Evolutionary conservation across 2,113 vertebrate species (phyloP), one percentile per base, ranked within the genome.

Genomic region (Rhombomys opimus): DNA sequence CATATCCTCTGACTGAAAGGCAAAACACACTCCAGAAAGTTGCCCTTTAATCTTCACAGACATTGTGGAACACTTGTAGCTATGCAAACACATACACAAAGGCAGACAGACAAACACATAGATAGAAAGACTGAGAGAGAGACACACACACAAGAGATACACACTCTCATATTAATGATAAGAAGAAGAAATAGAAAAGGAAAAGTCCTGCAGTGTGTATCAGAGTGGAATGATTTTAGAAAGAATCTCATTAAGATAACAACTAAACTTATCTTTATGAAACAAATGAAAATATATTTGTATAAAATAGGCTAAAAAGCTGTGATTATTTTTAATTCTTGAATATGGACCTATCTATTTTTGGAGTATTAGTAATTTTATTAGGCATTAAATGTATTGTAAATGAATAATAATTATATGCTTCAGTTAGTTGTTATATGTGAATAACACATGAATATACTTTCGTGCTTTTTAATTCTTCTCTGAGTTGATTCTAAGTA

Each of bases 371-470:
- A 93, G 97, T 87, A 91, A 13, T 78, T 77, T 73, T 92, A 46
- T 68, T 97, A 97, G 88, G 30, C 20, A 97, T 94, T 97, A 96
- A 97, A 88, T 76, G 41, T 17, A 93, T 68, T 96, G 46, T 90
- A 89, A 61, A 38, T 90, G 41, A 96, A 92, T 96, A 96, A 95
- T 97, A 96, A 96, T 96, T 93, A 96, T 75, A 95, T 90, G 70
- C 59, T 93, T 87, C 84, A 95, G 93, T 92, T 97, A 96, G 27
- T 90, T 78, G 23, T 94, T 97, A 97, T 57, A 97, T 94, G 95
- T 97, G 95, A 98, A 97, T 86, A 96, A 89, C 84, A 96, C 70
- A 97, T 91, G 93, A 96, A 25, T 14, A 61, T 68, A 14, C 15
- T 96, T 96, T 95, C 68, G 46, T 97, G 61, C 67, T 97, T 95